Evolutionary conservation across 2,888 invertebrate species (phyloP), one percentile per base, ranked within the genome.

Genomic region (Nomada hirtipes): DNA sequence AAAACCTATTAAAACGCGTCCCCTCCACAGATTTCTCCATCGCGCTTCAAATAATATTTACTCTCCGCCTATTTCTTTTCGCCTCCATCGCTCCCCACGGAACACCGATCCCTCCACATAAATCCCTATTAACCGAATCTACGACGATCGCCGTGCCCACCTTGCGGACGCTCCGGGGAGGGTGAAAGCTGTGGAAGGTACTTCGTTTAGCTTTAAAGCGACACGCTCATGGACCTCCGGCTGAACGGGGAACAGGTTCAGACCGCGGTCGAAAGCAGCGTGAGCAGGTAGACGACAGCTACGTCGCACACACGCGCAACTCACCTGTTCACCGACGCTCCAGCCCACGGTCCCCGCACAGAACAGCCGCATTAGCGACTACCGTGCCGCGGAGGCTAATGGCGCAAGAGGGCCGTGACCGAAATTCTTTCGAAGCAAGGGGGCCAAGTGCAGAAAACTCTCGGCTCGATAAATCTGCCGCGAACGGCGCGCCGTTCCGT

Each of bases 371-470:
- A 75, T 68, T 81, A 74, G 76, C 83, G 83, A 74, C 83, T 82
- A 78, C 78, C 70, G 83, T 73, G 73, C 68, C 44, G 82, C 76
- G 75, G 83, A 82, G 76, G 80, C 84, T 86, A 89, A 89, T 91
- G 91, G 89, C 91, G 91, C 89, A 90, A 90, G 79, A 89, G 88
- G 91, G 87, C 93, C 93, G 88, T 93, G 93, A 93, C 93, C 93
- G 92, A 93, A 93, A 92, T 93, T 92, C 91, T 88, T 85, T 84
- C 86, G 71, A 53, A 80, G 87, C 90, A 92, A 92, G 89, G 89
- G 92, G 92, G 92, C 92, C 93, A 93, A 93, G 93, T 93, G 92
- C 92, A 93, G 82, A 88, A 86, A 88, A 87, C 71, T 50, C 77
- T 74, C 63, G 73, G 55, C 82, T 68, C 64, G 88, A 84, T 84